Base-by-base conservation (phyloP, 2,113 vertebrate genomes). In the Tyrannus savana region DNA sequence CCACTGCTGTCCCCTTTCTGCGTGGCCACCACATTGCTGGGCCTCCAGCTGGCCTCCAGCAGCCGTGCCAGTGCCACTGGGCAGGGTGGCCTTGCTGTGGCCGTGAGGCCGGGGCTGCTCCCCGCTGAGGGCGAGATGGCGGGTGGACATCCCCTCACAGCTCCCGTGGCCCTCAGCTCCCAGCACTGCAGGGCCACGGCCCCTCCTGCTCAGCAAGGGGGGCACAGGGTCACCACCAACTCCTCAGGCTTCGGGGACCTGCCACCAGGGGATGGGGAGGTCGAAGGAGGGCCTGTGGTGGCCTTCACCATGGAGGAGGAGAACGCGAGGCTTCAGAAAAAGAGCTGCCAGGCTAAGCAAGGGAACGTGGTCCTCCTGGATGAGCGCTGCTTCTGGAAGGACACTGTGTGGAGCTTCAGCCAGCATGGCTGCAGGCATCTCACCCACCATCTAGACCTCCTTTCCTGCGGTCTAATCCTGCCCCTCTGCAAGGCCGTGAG, bases 171-270 rank as follows among this genome's bases (percentile, higher is more conserved):
- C 41, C 31, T 22, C 46, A 7, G 46, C 24, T 3, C 24, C 18
- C 52, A 5, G 24, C 0, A 1, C 24, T 0, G 1, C 50, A 9
- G 16, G 10, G 49, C 19, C 0, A 1, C 62, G 12, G 49, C 18
- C 19, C 4, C 37, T 52, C 9, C 28, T 18, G 49, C 60, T 63
- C 49, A 35, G 42, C 33, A 0, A 47, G 35, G 19, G 2, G n/a
- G 49, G 15, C 28, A 15, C 3, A 3, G 14, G 33, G 3, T 19
- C 56, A 5, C 39, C 62, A 14, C 14, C 23, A 42, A 10, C 62
- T 15, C 63, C 4, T 22, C 24, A 7, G 41, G 35, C 11, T 41
- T 8, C 18, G 25, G 28, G 52, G 21, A 35, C 0, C 4, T 7
- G 28, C 33, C 58, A 31, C 19, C 37, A 53, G 30, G n/a, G 2